These are phyloP conservation scores for Lordiphosa stackelbergi DNA, from an alignment of 1,140 invertebrate species.

Conservation along the genomic window DNA sequence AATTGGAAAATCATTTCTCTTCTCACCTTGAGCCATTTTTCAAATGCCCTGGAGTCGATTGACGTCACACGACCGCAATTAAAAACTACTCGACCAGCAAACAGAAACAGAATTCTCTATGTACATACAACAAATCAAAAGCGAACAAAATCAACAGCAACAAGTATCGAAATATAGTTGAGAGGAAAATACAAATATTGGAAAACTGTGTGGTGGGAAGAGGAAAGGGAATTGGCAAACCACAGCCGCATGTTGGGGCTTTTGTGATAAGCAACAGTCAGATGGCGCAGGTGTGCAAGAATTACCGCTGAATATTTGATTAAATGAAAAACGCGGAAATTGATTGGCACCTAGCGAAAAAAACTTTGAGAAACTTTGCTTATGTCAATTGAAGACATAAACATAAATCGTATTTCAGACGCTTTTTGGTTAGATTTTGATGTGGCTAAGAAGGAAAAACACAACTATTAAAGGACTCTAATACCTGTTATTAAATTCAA, in stretches of 20 bases:
- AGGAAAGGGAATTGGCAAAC: background rate
- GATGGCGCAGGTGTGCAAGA: conserved; percentile 21
- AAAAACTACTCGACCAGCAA: conserved; percentile 66
- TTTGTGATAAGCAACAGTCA: background rate
- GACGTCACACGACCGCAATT: conserved; percentile 62
- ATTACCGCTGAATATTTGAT: conserved; percentile 10
- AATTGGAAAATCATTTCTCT: conserved; percentile 60
- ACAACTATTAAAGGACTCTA: no score
- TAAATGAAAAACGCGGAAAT: conserved; percentile 23
- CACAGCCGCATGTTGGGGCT: background rate
- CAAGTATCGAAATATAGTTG: conserved; percentile 12
- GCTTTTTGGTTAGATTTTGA: no score
- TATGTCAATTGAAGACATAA: conserved; percentile 37
- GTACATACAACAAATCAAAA: conserved; percentile 52
- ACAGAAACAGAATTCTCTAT: conserved; percentile 25
- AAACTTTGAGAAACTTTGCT: conserved; percentile 18
- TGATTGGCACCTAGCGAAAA: conserved; percentile 21
- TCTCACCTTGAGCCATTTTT: conserved; percentile 37
- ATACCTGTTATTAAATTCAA: no score
- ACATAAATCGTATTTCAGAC: no score
- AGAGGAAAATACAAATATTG: conserved; percentile 10
- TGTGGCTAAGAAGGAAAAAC: no score
- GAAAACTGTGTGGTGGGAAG: background rate
- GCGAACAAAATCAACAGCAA: conserved; percentile 18
- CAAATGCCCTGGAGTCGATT: conserved; percentile 42